Percentiles rank a stretch among this genome's conserved stretches.
phyloP scores from a whole-genome alignment of 2,888 invertebrate genomes.

The Meandrusa payeni region DNA sequence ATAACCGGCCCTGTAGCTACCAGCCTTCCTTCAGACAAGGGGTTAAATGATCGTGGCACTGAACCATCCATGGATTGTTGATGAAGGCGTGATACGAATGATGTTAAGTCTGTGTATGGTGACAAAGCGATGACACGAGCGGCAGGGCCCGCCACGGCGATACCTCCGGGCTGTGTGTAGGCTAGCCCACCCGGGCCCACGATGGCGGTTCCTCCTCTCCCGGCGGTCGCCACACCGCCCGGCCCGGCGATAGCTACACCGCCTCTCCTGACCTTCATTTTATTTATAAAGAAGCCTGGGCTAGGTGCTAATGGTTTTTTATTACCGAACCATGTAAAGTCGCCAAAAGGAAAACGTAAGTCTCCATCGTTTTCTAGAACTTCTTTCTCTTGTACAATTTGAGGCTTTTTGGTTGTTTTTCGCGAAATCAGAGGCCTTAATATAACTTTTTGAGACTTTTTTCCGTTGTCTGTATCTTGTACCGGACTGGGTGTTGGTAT shows the following conservation, averaged over 20 bases:
- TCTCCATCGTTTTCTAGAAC: slow-evolving; percentile 41
- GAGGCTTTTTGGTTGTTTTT: slow-evolving; percentile 45
- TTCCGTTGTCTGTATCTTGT: slow-evolving; percentile 41
- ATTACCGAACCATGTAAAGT: slow-evolving; percentile 50
- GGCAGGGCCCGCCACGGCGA: slow-evolving; percentile 88
- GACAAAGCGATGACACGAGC: slow-evolving; percentile 86
- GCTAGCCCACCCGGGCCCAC: slow-evolving; percentile 90
- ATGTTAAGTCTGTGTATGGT: slow-evolving; percentile 80
- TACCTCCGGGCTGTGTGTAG: slow-evolving; percentile 86
- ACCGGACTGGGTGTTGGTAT: slow-evolving; percentile 37
- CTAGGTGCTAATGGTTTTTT: slow-evolving; percentile 61
- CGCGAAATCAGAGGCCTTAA: slow-evolving; percentile 38
- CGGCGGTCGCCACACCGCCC: slow-evolving; percentile 90
- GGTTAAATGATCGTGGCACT: slow-evolving; percentile 58
- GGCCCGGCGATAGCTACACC: slow-evolving; percentile 91
- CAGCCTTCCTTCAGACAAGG: slow-evolving; percentile 84
- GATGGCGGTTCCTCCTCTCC: slow-evolving; percentile 89
- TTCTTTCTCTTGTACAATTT: slow-evolving; percentile 33
- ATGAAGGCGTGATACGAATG: slow-evolving; percentile 69
- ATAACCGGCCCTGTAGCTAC: slow-evolving; percentile 88
- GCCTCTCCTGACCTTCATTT: slow-evolving; percentile 85
- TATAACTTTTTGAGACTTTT: slow-evolving; percentile 47
- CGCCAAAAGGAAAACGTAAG: slow-evolving; percentile 48
- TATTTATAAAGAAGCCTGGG: slow-evolving; percentile 85
- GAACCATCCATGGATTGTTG: slow-evolving; percentile 54